Evolutionary conservation across 2,888 invertebrate species (phyloP), one percentile per base, ranked within the genome.

Genomic region (Xestobium rufovillosum): DNA sequence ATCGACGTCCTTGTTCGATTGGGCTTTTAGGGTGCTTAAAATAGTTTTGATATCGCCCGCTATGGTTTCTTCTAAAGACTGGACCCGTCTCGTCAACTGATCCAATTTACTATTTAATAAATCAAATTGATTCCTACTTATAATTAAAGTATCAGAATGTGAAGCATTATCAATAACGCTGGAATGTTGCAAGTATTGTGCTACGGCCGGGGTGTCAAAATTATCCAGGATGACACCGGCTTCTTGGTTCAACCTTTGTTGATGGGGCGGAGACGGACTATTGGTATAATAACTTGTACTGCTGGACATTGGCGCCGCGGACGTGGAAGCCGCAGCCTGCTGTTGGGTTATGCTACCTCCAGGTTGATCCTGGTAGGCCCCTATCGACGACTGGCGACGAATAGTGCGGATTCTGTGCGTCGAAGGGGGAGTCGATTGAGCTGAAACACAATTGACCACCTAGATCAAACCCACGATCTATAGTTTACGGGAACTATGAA

Each of bases 1-100:
- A 19, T 6, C n/a, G 6, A n/a, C n/a, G 13, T 19, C 10, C 3
- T 9, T n/a, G 10, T 10, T 10, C n/a, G 6, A 10, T 10, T 38
- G 26, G 9, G 14, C 26, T 11, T 3, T 59, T 47, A 66, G 47
- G 39, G 63, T 43, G 34, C 52, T 48, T 46, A 87, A 67, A 43
- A 88, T 86, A 45, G 78, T 71, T 47, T 80, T 75, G 48, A 88
- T 78, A 58, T 88, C 86, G 4, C 75, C 68, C 13, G 80, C 78
- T 53, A 88, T 75, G 19, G 80, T 78, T 43, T 73, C 74, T 60
- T 88, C 86, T 52, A 88, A 66, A 32, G 77, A 71, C 30, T 79
- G 76, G 47, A 88, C 75, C 48, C 77, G 76, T 56, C 75, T 72
- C 53, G 76, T 73, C 42, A 85, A 66, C 53, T 79, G 76, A 52